These are phyloP conservation scores for Zosterops hypoxanthus DNA, from an alignment of 2,113 vertebrate genomes.

Conservation along the genomic window DNA sequence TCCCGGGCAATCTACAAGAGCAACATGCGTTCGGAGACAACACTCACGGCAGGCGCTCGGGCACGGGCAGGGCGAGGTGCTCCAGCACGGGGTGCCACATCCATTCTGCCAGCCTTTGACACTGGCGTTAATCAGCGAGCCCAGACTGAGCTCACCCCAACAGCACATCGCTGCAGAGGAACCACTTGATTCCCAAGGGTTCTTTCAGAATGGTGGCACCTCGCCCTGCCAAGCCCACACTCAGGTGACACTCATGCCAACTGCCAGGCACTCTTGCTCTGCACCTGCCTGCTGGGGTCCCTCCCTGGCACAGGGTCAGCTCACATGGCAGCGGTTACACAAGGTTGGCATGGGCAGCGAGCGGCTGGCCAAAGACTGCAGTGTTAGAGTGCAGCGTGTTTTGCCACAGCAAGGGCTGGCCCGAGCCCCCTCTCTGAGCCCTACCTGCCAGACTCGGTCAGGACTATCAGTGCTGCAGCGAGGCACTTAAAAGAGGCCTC, in stretches of 20 bases:
- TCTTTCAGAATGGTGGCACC: not conserved
- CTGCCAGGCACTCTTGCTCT: constrained; percentile 68
- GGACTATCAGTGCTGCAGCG: constrained; percentile 92
- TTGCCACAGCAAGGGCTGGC: not conserved
- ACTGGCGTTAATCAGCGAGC: fast-evolving
- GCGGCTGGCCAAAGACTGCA: not conserved
- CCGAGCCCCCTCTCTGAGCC: constrained; percentile 68
- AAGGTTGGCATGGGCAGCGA: not conserved
- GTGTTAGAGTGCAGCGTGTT: not conserved
- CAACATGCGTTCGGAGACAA: constrained; percentile 67
- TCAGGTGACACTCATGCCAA: constrained; percentile 38
- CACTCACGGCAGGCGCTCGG: constrained; percentile 57
- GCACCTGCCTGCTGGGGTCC: constrained; percentile 43
- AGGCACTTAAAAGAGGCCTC: constrained; percentile 98
- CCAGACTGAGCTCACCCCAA: not conserved
- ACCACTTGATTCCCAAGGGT: fast-evolving
- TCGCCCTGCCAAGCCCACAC: not conserved
- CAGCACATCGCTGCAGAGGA: not conserved
- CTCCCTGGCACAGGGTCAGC: not conserved
- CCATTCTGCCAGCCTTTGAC: not conserved
- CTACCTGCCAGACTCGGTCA: constrained; percentile 99
- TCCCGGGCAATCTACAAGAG: constrained; percentile 94
- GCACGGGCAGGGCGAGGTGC: not conserved
- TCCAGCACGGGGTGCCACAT: not conserved
- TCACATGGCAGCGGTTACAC: not conserved